Evolutionary conservation across 2,888 invertebrate genomes (phyloP), one percentile per base, ranked within the genome.

Genomic region (Clunio marinus): DNA sequence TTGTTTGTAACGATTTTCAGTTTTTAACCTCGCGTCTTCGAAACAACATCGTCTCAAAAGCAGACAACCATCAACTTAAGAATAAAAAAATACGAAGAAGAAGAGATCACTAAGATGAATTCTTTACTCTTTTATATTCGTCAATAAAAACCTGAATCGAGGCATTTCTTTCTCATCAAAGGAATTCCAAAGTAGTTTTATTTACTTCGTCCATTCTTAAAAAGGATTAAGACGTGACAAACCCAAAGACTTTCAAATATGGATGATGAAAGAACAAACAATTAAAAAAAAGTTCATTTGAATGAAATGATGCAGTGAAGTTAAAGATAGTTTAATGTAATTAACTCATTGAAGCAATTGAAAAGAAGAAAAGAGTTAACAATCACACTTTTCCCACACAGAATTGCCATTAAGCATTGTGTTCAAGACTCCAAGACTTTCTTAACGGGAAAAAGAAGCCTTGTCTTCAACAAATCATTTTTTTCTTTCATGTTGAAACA

Each of bases 401-500:
- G 17, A 35, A 59, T 17, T 20, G n/a, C 17, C 32, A 32, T 32
- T 32, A 32, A 41, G 41, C 41, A 41, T 41, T 41, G 41, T 20
- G 51, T 2, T 15, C 2, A 22, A 51, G 20, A 51, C 2, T 10
- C 8, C n/a, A 17, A 51, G 17, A 17, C 51, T 51, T 51, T 58
- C 25, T 60, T 60, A 60, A 60, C 60, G 60, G 60, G 60, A 60
- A 60, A 20, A n/a, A n/a, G n/a, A n/a, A n/a, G n/a, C n/a, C n/a
- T 22, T 22, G n/a, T 22, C 22, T 17, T 51, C 20, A 51, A 17
- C n/a, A 32, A 7, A 32, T 7, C 10, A 20, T 3, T 51, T 51
- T 51, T 7, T 32, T 51, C 51, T 20, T 20, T 17, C 51, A 20
- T n/a, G 3, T 17, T 2, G 51, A 15, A 51, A 51, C 51, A 51